Evolutionary conservation across 2,797 vertebrate genomes (phyloP).

Genomic region (Aldrovandia affinis): DNA sequence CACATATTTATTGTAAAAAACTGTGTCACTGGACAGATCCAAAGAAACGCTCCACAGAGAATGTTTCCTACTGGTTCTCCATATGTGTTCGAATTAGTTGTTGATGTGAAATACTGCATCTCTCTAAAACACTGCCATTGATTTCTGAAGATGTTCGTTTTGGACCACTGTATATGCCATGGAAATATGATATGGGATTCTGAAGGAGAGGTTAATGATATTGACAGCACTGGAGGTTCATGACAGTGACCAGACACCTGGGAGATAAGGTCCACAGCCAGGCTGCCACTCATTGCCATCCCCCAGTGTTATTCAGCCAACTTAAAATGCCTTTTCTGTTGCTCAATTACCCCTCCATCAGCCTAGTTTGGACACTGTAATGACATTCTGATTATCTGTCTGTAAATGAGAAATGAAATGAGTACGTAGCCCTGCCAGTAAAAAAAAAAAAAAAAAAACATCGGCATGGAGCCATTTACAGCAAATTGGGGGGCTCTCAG

Average conservation of each 20-base stretch:
- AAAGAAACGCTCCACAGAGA: too few relatives aligned
- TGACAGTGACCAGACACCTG: slow-evolving; percentile 74
- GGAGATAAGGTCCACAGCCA: slow-evolving; percentile 65
- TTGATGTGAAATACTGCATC: slow-evolving; percentile 17
- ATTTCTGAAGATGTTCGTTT: slow-evolving; percentile 57
- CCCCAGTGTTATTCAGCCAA: slow-evolving; percentile 64
- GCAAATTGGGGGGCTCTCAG: slow-evolving; percentile 69
- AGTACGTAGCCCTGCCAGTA: slow-evolving; percentile 84
- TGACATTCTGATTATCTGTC: slow-evolving; percentile 98
- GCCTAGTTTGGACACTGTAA: slow-evolving; percentile 90
- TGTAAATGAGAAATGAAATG: slow-evolving; percentile 99
- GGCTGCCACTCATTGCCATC: slow-evolving; percentile 54
- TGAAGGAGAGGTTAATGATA: slow-evolving; percentile 56
- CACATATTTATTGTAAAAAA: too few relatives aligned
- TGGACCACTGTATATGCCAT: slow-evolving; percentile 54
- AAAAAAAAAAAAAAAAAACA: slow-evolving; percentile 73
- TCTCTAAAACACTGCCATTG: slow-evolving; percentile 67
- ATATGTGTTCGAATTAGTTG: too few relatives aligned
- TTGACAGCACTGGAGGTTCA: slow-evolving; percentile 65
- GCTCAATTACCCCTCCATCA: slow-evolving; percentile 91
- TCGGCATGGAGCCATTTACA: slow-evolving; percentile 75
- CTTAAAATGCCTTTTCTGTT: slow-evolving; percentile 80
- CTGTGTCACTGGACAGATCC: too few relatives aligned
- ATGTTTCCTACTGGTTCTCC: too few relatives aligned
- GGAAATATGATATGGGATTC: slow-evolving; percentile 60